Evolutionary conservation across 1,140 invertebrate genomes (phyloP), one percentile per base, ranked within the genome.

Genomic region (Drosophila santomea): DNA sequence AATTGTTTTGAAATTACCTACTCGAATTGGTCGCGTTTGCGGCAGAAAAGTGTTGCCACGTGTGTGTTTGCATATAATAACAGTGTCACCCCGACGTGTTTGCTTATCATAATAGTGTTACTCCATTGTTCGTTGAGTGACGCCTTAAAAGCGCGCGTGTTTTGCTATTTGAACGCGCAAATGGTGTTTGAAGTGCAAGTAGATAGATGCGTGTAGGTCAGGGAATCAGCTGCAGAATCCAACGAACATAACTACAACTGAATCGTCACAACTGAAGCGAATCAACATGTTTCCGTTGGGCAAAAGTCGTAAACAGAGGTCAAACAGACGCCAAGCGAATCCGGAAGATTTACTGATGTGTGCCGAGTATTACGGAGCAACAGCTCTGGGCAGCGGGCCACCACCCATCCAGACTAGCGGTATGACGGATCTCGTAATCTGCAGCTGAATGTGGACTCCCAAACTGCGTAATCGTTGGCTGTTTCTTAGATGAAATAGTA

Each of bases 401-500:
- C 39, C 35, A 35, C 66, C 67, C 73, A 48, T 32, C 23, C 10
- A 75, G 54, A 72, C 55, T 59, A 47, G n/a, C 47, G 47, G 14
- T 7, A 38, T 50, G 44, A 43, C 36, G 41, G 17, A 36, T 45
- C n/a, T 12, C 17, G 15, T 51, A 45, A 69, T 67, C 61, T 52
- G 38, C 0, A 5, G 45, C 25, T 74, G 41, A 14, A 38, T 57
- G 10, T 14, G 3, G 35, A 12, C 10, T 17, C 63, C 47, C 32
- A n/a, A 56, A 35, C 50, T 56, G 38, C 47, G 58, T 71, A 71
- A 76, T 32, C 71, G 48, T 35, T 47, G 8, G 43, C 28, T 10
- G 44, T 52, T 72, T 66, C 64, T 67, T 48, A 76, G 55, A 58
- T 74, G 63, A 74, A 58, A 59, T 71, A 72, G 66, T 58, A 66